These are phyloP conservation scores for Helicoverpa assulta DNA, from an alignment of 2,888 invertebrate genomes.

Conservation along the genomic window DNA sequence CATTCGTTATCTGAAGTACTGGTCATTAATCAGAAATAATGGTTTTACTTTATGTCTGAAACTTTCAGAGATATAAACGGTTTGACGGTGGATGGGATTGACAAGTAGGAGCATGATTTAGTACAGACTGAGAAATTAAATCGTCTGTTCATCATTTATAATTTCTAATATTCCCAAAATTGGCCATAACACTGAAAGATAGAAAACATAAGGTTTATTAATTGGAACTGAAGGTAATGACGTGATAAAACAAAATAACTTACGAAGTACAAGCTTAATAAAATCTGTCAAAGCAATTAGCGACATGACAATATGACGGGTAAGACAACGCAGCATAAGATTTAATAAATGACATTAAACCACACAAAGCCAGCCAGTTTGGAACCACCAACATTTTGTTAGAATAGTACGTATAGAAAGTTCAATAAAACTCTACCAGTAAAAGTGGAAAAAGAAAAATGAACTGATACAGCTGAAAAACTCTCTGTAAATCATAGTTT, in stretches of 20 bases:
- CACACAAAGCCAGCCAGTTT: conserved; percentile 20
- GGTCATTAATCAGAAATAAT: conserved; percentile 63
- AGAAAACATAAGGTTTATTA: not conserved
- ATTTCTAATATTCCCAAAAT: not conserved
- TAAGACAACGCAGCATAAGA: conserved; percentile 23
- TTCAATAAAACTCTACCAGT: conserved; percentile 40
- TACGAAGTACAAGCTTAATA: conserved; percentile 18
- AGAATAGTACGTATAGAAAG: conserved; percentile 29
- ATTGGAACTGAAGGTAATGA: not conserved
- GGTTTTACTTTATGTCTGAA: conserved; percentile 51
- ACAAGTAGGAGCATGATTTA: conserved; percentile 19
- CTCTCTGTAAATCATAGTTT: conserved; percentile 41
- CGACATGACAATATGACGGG: conserved; percentile 7
- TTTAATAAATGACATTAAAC: conserved; percentile 39
- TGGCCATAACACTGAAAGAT: not conserved
- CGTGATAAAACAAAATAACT: conserved; percentile 5
- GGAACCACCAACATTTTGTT: not conserved
- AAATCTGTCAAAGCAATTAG: conserved; percentile 39
- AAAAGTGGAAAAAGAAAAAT: conserved; percentile 46
- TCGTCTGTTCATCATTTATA: not conserved
- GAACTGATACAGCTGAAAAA: conserved; percentile 37
- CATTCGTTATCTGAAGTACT: conserved; percentile 43
- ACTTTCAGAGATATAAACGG: conserved; percentile 40
- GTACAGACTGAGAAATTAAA: conserved; percentile 1
- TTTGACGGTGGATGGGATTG: conserved; percentile 24